These are phyloP conservation scores for Sussaba pulchella DNA, from an alignment of 2,888 invertebrate genomes.

Conservation along the genomic window DNA sequence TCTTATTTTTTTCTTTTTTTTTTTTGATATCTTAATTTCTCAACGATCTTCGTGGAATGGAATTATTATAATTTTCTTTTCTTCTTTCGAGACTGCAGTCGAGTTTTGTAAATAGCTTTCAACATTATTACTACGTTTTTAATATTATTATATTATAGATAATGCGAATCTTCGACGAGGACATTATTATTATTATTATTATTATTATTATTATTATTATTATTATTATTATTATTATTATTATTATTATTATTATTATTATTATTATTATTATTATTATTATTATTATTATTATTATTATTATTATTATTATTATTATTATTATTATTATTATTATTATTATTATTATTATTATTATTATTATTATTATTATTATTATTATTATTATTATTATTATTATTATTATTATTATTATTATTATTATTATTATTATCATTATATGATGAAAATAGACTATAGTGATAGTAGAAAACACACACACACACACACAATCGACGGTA, in stretches of 20 bases:
- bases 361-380: no score
- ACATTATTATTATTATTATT: conserved; percentile 69
- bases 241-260: no score
- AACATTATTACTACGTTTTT: conserved; percentile 74
- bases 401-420: no score
- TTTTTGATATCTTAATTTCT: conserved; percentile 30
- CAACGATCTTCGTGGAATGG: conserved; percentile 47
- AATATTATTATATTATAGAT: conserved; percentile 76
- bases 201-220: conserved; percentile 64
- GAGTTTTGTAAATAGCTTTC: conserved; percentile 83
- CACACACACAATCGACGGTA: conserved; percentile 39
- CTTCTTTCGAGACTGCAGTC: conserved; percentile 78
- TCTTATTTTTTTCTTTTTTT: no score
- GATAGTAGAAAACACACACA: conserved; percentile 59
- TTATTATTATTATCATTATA: conserved; percentile 72
- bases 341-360: no score
- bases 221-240: no score
- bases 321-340: no score
- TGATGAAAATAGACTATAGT: conserved; percentile 66
- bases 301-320: no score
- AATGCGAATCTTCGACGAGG: conserved; percentile 70
- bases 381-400: no score
- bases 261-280: no score
- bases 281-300: no score
- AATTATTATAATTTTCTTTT: conserved; percentile 58